Percentiles rank a stretch among this genome's conserved stretches.
These are phyloP conservation scores for Megaceryle maxima DNA, from an alignment of 2,113 vertebrate genomes.

Conservation along the genomic window DNA sequence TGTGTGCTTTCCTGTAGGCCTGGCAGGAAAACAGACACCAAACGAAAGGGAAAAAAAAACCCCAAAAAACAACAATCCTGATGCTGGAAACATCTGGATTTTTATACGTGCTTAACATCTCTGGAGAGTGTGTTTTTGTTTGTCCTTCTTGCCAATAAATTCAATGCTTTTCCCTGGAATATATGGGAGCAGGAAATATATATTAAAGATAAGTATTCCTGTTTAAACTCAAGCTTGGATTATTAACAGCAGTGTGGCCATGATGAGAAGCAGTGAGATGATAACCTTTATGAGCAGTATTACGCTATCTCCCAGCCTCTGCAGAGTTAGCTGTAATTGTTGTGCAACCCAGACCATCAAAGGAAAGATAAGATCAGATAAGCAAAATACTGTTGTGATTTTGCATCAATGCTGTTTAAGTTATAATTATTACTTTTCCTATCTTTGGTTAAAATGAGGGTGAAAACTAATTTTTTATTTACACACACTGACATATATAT, in stretches of 20 bases:
- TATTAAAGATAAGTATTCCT: slow-evolving; percentile 41
- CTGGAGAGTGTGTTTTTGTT: slow-evolving; percentile 38
- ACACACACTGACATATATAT: not conserved
- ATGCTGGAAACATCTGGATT: slow-evolving; percentile 64
- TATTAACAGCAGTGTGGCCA: not conserved
- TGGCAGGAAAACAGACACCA: slow-evolving; percentile 57
- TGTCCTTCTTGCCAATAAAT: slow-evolving; percentile 53
- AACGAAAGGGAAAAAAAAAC: slow-evolving; percentile 8
- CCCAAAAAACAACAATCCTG: not conserved
- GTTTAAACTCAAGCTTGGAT: not conserved
- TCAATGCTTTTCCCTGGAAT: slow-evolving; percentile 33
- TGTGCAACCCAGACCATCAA: slow-evolving; percentile 50
- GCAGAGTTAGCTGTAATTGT: slow-evolving; percentile 17
- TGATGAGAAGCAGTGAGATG: not conserved
- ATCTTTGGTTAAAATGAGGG: not conserved
- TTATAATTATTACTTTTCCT: slow-evolving; percentile 30
- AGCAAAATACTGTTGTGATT: slow-evolving; percentile 39
- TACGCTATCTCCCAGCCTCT: not conserved
- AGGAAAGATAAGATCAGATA: slow-evolving; percentile 32
- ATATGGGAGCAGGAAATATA: not conserved
- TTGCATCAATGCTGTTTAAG: not conserved
- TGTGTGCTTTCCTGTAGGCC: slow-evolving; percentile 36
- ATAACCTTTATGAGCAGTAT: slow-evolving; percentile 11
- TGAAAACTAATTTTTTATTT: not conserved
- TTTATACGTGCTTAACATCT: slow-evolving; percentile 40